phyloP scores from a whole-genome alignment of 2,888 invertebrate species.

The Callinectes sapidus region DNA sequence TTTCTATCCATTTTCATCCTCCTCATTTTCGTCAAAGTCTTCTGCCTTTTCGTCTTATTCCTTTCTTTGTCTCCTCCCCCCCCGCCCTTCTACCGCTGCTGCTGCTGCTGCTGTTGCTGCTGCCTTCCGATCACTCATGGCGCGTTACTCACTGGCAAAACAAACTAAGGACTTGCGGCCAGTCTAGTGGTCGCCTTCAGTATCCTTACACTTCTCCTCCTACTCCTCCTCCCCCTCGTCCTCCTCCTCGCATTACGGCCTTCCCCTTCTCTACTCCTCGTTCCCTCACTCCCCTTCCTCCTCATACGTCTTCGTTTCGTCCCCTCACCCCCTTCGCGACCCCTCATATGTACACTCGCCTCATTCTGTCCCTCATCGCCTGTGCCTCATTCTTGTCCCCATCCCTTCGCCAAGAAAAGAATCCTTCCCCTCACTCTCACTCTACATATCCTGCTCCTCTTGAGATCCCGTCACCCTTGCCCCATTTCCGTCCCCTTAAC shows the following conservation, averaged over 20 bases:
- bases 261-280: not conserved
- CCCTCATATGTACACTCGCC: slow-evolving; percentile 27
- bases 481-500: slow-evolving; percentile 6
- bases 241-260: not conserved
- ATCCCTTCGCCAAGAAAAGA: not conserved
- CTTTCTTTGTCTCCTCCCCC: not conserved
- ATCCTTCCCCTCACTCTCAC: not conserved
- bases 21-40: not conserved
- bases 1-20: not conserved
- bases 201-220: slow-evolving; percentile 17
- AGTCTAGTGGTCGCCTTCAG: slow-evolving; percentile 27
- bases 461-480: not conserved
- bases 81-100: not conserved
- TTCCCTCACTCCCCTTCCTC: not conserved
- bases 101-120: not conserved
- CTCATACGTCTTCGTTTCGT: slow-evolving; percentile 13
- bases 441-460: slow-evolving; percentile 5
- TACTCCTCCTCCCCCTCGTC: slow-evolving; percentile 12
- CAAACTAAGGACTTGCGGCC: slow-evolving; percentile 32
- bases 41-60: not conserved
- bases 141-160: slow-evolving; percentile 7
- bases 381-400: not conserved
- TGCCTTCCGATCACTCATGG: slow-evolving; percentile 15
- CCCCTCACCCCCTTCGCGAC: not conserved
- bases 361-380: not conserved